Evolutionary conservation across 2,797 vertebrate genomes (phyloP).

Genomic region (Gadopsis marmoratus): DNA sequence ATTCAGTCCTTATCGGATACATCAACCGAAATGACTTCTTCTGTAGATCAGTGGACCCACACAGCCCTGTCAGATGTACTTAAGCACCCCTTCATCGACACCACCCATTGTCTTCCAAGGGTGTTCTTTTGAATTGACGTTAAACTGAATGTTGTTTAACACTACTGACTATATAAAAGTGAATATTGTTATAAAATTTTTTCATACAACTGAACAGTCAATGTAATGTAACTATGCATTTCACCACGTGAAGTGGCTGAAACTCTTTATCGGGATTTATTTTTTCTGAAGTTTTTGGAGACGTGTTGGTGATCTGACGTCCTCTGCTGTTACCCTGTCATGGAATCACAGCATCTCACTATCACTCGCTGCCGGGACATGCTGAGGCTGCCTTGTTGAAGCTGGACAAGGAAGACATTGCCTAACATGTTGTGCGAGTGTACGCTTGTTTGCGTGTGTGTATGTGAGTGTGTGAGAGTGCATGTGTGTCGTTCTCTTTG

Average conservation of each 20-base stretch:
- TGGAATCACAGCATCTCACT: conserved; percentile 7
- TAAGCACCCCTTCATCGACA: neutral
- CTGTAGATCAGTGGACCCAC: neutral
- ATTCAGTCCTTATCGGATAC: neutral
- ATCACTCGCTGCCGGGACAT: conserved; percentile 37
- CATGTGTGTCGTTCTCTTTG: conserved; percentile 57
- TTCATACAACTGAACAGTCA: neutral
- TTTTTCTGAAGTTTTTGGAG: neutral
- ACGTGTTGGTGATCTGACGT: neutral
- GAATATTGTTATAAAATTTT: neutral
- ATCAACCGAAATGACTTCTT: neutral
- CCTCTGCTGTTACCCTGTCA: neutral
- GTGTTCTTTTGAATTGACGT: neutral
- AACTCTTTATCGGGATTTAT: neutral
- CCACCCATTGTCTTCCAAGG: neutral
- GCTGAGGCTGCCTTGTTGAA: conserved; percentile 27
- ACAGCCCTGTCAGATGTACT: neutral
- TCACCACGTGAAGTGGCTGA: neutral
- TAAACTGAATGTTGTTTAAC: neutral
- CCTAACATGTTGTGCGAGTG: conserved; percentile 48
- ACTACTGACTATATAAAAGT: neutral
- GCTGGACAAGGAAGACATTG: conserved; percentile 46
- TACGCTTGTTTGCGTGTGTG: conserved; percentile 37
- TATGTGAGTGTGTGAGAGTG: conserved; percentile 30
- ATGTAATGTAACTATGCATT: neutral